Evolutionary conservation across 2,888 invertebrate genomes (phyloP).

Genomic region (Euproctis similis): DNA sequence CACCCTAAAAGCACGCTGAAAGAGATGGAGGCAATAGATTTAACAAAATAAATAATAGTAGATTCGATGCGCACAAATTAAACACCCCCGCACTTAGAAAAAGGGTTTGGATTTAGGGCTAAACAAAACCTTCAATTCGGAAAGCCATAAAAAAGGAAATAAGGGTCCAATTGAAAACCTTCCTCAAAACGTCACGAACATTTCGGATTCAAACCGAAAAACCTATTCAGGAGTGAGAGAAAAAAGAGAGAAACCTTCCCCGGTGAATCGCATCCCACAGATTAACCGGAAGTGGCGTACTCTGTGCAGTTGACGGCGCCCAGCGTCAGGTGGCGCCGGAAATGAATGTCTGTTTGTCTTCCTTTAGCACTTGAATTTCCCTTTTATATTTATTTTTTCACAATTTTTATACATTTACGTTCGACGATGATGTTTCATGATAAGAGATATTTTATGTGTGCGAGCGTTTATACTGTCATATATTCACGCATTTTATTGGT

Average conservation of each 20-base stretch:
- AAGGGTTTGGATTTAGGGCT: conserved; percentile 2
- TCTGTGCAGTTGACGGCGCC: conserved; percentile 37
- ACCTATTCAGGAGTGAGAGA: conserved; percentile 11
- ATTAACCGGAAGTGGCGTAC: conserved; percentile 32
- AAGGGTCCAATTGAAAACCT: conserved; percentile 6
- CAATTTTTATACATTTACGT: conserved; percentile 8
- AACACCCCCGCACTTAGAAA: conserved; percentile 3
- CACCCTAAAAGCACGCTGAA: no score
- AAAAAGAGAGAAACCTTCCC: conserved; percentile 18
- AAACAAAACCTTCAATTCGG: conserved; percentile 7
- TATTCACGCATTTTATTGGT: no score
- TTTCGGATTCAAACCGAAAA: conserved; percentile 14
- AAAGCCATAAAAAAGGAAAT: conserved; percentile 7
- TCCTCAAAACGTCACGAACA: conserved; percentile 11
- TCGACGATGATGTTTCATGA: conserved; percentile 5
- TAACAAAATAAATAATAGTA: no score
- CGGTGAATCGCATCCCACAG: conserved; percentile 20
- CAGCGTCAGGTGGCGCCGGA: conserved; percentile 34
- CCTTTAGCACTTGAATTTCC: conserved; percentile 37
- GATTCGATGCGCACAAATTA: no score
- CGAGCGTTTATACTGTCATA: no score
- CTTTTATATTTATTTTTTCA: no score
- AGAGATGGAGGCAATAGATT: no score
- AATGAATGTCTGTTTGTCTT: conserved; percentile 55
- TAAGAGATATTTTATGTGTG: no score